phyloP scores from a whole-genome alignment of 2,113 vertebrate species.

The Oryctolagus cuniculus region DNA sequence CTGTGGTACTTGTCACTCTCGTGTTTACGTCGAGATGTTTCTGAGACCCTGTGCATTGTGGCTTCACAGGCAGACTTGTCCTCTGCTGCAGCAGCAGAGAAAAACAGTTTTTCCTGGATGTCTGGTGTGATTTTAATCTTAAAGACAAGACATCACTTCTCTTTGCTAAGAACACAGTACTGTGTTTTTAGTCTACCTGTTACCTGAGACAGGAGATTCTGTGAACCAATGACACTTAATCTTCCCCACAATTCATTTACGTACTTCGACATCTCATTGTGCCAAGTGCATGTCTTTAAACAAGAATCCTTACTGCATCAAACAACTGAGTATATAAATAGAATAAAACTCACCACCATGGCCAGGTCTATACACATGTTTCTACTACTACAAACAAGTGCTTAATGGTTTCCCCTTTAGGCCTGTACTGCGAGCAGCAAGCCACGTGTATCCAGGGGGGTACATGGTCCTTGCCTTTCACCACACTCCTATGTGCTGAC shows the following conservation, averaged over 20 bases:
- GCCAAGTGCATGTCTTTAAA: not conserved
- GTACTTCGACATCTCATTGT: not conserved
- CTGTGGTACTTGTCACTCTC: not conserved
- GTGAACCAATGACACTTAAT: not conserved
- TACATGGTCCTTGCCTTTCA: fast-evolving
- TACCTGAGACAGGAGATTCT: not conserved
- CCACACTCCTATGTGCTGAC: fast-evolving
- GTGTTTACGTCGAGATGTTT: not conserved
- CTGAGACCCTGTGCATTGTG: not conserved
- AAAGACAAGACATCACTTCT: not conserved
- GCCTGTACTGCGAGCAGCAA: not conserved
- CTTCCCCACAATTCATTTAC: not conserved
- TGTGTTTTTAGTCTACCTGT: not conserved
- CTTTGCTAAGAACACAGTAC: not conserved
- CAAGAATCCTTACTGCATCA: not conserved
- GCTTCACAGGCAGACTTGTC: not conserved
- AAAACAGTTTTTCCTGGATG: not conserved
- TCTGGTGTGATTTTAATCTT: not conserved
- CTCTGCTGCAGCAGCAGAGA: not conserved
- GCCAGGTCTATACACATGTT: not conserved
- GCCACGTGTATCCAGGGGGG: fast-evolving
- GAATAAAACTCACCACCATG: not conserved
- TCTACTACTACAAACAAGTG: not conserved
- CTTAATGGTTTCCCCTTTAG: not conserved
- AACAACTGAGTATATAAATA: not conserved